These are phyloP conservation scores for Chironomus tentans DNA, from an alignment of 2,888 invertebrate genomes.

Conservation along the genomic window DNA sequence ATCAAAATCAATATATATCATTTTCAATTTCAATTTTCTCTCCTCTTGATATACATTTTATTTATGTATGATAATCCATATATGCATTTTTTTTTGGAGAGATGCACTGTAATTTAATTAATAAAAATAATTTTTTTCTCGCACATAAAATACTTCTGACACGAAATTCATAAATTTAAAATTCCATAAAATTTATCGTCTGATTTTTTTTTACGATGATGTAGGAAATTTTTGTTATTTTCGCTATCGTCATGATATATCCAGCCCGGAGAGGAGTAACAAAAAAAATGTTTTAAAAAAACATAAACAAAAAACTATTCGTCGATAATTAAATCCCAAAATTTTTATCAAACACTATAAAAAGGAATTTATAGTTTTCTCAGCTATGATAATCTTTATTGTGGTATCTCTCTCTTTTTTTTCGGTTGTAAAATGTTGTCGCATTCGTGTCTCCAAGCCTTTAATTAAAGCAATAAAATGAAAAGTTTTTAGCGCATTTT, in stretches of 20 bases:
- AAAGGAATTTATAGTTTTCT: constrained; percentile 23
- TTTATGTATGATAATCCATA: constrained; percentile 22
- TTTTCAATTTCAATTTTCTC: constrained; percentile 18
- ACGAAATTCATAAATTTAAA: constrained; percentile 5
- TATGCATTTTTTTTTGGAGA: neutral
- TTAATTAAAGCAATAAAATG: constrained; percentile 19
- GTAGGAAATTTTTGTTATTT: neutral
- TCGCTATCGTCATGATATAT: neutral
- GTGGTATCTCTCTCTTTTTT: neutral
- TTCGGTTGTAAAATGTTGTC: neutral
- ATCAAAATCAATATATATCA: constrained; percentile 19
- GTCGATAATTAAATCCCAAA: neutral
- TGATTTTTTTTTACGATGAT: neutral
- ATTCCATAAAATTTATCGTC: constrained; percentile 4
- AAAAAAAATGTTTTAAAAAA: neutral
- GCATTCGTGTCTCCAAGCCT: neutral
- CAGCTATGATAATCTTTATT: constrained; percentile 18
- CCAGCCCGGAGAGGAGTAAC: too few relatives aligned
- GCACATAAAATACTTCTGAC: neutral
- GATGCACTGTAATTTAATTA: constrained; percentile 23
- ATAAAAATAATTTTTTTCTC: constrained; percentile 11
- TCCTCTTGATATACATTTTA: neutral
- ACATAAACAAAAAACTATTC: neutral
- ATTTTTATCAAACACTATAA: constrained; percentile 17
- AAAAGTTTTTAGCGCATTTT: too few relatives aligned